Conservation (phyloP, 2,113 vertebrate genomes). For the Chaetorhynchus papuensis region DNA sequence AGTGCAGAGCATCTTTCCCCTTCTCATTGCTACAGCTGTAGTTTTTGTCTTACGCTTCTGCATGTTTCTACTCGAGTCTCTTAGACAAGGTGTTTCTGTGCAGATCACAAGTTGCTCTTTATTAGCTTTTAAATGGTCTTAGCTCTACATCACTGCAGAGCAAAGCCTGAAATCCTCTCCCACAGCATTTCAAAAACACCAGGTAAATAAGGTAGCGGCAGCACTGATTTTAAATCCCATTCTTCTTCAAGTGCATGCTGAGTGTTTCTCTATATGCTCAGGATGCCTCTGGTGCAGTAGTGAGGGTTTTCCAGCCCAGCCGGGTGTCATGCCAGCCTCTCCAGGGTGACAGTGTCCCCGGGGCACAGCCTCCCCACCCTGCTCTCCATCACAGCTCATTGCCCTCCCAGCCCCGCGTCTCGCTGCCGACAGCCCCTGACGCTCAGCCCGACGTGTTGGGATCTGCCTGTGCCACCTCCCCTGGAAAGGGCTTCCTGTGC, state of each 20-base stretch:
- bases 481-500: slow-evolving; percentile 17
- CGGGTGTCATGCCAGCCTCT: accelerated
- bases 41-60: neutral
- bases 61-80: neutral
- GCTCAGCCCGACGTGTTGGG: neutral
- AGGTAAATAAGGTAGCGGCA: neutral
- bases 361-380: neutral
- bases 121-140: neutral
- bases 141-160: neutral
- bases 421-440: neutral
- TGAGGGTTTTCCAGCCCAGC: neutral
- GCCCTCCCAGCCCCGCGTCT: neutral
- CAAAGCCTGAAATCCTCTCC: neutral
- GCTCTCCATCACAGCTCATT: neutral
- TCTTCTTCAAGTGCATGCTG: neutral
- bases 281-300: neutral
- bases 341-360: accelerated
- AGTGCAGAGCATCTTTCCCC: neutral
- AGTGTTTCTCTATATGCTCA: neutral
- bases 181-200: neutral
- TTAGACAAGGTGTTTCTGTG: neutral
- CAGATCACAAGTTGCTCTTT: neutral
- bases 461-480: slow-evolving; percentile 34
- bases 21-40: neutral
- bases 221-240: neutral